Percentiles rank a stretch among this genome's conserved stretches.
These are phyloP conservation scores for Tubulanus polymorphus DNA, from an alignment of 2,888 invertebrate species.

Conservation along the genomic window DNA sequence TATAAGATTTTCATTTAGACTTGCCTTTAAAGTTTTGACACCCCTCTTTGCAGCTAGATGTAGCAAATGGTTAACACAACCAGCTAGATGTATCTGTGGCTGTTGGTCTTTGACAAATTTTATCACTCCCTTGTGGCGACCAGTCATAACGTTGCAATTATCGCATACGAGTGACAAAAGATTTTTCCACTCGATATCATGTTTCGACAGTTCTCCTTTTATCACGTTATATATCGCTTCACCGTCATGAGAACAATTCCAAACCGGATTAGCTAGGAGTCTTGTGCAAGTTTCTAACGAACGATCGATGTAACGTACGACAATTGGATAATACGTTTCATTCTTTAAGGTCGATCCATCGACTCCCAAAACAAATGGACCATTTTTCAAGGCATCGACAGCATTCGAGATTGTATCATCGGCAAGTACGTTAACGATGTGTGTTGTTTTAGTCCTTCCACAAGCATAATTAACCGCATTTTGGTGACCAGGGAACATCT, in stretches of 20 bases:
- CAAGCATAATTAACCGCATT: constrained; percentile 3
- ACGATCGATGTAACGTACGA: constrained; percentile 4
- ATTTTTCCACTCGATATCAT: constrained; percentile 18
- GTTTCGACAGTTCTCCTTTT: background rate
- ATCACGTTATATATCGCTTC: constrained; percentile 4
- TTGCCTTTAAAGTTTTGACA: too few relatives aligned
- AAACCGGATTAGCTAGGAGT: constrained; percentile 10
- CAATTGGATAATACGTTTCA: constrained; percentile 10
- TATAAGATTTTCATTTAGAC: too few relatives aligned
- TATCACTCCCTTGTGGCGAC: constrained; percentile 16
- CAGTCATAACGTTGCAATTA: constrained; percentile 22
- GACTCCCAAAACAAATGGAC: background rate
- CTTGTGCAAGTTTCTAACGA: constrained; percentile 3
- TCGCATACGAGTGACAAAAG: constrained; percentile 19
- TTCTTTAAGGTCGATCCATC: constrained; percentile 10
- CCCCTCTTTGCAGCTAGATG: constrained; percentile 20
- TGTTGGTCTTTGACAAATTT: constrained; percentile 15
- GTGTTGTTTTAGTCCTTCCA: constrained; percentile 2
- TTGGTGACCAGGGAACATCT: background rate
- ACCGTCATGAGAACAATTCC: too few relatives aligned
- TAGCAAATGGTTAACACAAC: constrained; percentile 16
- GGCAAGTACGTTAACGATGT: background rate
- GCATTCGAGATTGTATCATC: background rate
- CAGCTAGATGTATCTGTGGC: constrained; percentile 12
- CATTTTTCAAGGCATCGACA: background rate